Evolutionary conservation across 2,797 vertebrate species (phyloP).

Genomic region (Salmo trutta): DNA sequence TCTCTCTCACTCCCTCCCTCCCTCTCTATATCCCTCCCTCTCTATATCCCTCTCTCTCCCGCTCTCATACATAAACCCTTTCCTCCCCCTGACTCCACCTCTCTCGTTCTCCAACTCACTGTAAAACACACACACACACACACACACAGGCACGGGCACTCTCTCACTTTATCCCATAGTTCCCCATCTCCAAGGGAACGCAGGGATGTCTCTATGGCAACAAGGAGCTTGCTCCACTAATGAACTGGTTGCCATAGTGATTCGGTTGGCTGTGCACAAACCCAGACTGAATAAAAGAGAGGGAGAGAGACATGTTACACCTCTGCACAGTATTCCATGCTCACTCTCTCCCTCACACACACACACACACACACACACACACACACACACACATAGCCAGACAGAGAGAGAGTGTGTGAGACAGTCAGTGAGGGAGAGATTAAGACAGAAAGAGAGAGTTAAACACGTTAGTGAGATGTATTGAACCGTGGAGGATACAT

Average conservation of each 20-base stretch:
- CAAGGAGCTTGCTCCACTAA: constrained; percentile 80
- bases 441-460: constrained; percentile 7
- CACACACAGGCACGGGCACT: constrained; percentile 33
- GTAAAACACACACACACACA: constrained; percentile 24
- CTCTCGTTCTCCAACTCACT: constrained; percentile 30
- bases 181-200: constrained; percentile 74
- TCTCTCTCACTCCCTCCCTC: background rate
- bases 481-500: constrained; percentile 16
- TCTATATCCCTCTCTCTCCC: constrained; percentile 3
- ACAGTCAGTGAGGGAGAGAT: background rate
- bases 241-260: constrained; percentile 78
- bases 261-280: constrained; percentile 73
- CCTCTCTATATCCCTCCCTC: background rate
- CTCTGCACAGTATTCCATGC: constrained; percentile 42
- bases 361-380: background rate
- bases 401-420: background rate
- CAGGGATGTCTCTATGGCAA: constrained; percentile 79
- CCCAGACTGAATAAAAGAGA: constrained; percentile 60
- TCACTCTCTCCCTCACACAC: constrained; percentile 21
- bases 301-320: constrained; percentile 56
- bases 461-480: background rate
- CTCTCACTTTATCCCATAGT: constrained; percentile 52
- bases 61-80: constrained; percentile 30
- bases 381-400: constrained; percentile 1
- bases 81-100: constrained; percentile 34